phyloP scores from a whole-genome alignment of 2,113 vertebrate species.

The Triplophysa siluroides region DNA sequence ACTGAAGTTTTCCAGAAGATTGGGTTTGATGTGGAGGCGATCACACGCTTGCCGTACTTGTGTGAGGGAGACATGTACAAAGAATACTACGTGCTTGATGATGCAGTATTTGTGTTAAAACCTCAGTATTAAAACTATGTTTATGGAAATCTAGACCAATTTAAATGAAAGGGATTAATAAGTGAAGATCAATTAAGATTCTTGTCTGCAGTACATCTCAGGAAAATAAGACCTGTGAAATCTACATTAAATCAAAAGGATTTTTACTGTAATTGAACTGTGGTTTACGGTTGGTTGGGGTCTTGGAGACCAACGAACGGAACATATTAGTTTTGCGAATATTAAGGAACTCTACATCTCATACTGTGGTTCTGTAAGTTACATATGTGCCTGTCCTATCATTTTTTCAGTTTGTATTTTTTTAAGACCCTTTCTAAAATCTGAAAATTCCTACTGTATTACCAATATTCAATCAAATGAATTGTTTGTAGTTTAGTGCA shows the following conservation, averaged over 20 bases:
- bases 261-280: background rate
- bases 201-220: constrained; percentile 27
- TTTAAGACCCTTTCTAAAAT: background rate
- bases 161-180: background rate
- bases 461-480: background rate
- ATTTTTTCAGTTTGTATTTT: background rate
- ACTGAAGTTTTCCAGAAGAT: constrained; percentile 82
- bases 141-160: background rate
- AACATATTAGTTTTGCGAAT: background rate
- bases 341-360: background rate
- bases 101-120: constrained; percentile 92
- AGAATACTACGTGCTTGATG: constrained; percentile 94
- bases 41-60: constrained; percentile 94
- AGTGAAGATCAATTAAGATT: background rate
- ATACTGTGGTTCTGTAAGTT: too few species aligned
- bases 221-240: background rate
- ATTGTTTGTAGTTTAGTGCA: background rate
- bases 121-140: constrained; percentile 39
- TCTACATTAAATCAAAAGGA: background rate
- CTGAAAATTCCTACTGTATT: background rate
- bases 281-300: background rate
- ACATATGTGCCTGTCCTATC: background rate
- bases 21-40: constrained; percentile 89
- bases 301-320: background rate
- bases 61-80: constrained; percentile 98